Evolutionary conservation across 2,888 invertebrate species (phyloP).

Genomic region (Mythimna pallens): DNA sequence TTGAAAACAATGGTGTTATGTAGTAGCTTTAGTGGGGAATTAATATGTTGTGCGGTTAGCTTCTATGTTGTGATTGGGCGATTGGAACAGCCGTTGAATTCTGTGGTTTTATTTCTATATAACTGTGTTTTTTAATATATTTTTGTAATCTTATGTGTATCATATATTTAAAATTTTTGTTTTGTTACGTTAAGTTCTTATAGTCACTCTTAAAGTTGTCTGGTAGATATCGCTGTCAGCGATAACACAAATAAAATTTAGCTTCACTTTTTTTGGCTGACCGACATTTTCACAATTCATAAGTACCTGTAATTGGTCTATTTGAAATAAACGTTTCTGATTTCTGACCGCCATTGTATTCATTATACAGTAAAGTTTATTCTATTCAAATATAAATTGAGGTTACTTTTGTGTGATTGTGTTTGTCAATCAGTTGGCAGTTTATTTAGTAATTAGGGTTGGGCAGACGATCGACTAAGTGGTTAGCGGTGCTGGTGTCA

Average conservation of each 20-base stretch:
- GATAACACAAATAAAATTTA: too few relatives aligned
- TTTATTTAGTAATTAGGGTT: slow-evolving; percentile 53
- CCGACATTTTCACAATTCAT: too few relatives aligned
- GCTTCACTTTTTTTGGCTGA: too few relatives aligned
- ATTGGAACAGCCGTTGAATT: slow-evolving; percentile 17
- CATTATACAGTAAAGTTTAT: too few relatives aligned
- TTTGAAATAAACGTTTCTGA: too few relatives aligned
- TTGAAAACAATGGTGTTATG: slow-evolving; percentile 59
- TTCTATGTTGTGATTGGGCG: slow-evolving; percentile 44
- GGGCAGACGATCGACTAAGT: slow-evolving; percentile 44
- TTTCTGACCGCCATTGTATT: too few relatives aligned
- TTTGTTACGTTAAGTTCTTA: too few relatives aligned
- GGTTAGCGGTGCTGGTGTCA: slow-evolving; percentile 47
- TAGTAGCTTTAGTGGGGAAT: slow-evolving; percentile 51
- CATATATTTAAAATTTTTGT: too few relatives aligned
- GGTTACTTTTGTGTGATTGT: slow-evolving; percentile 34
- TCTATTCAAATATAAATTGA: slow-evolving; percentile 7
- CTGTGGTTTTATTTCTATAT: slow-evolving; percentile 25
- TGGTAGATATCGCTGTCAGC: too few relatives aligned
- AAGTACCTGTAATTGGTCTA: too few relatives aligned
- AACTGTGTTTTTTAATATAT: not conserved
- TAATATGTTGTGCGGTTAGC: slow-evolving; percentile 43
- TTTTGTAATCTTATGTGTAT: too few relatives aligned
- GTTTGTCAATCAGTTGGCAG: slow-evolving; percentile 39
- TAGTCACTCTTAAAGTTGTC: too few relatives aligned